These are phyloP conservation scores for Cephus nigrinus DNA, from an alignment of 2,888 invertebrate genomes.

Conservation along the genomic window DNA sequence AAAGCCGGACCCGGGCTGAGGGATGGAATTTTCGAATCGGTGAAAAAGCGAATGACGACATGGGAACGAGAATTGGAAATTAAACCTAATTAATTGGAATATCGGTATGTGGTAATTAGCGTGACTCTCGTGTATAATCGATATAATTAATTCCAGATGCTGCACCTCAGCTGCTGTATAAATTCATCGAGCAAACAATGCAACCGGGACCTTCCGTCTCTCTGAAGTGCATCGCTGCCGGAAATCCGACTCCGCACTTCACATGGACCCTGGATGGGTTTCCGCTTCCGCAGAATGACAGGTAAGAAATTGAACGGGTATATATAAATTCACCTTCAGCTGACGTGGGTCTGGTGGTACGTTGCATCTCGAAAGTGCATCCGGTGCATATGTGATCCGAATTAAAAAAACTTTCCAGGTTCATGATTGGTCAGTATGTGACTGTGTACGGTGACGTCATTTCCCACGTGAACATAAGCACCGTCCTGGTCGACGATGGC, in stretches of 20 bases:
- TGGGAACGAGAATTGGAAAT: background rate
- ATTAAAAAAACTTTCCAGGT: constrained; percentile 70
- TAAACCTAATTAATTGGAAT: background rate
- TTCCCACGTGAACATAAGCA: constrained; percentile 90
- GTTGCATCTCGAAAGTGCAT: background rate
- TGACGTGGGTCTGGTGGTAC: rapidly evolving
- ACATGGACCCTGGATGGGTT: constrained; percentile 92
- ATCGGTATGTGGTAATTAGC: background rate
- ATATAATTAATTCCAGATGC: constrained; percentile 74
- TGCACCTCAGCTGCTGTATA: constrained; percentile 88
- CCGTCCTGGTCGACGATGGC: constrained; percentile 89
- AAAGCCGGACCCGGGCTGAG: background rate
- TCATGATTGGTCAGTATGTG: constrained; percentile 91
- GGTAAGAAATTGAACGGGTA: constrained; percentile 62
- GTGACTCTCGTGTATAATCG: background rate
- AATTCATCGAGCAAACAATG: constrained; percentile 92
- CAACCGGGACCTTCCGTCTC: constrained; percentile 93
- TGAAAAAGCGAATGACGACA: background rate
- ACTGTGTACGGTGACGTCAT: constrained; percentile 93
- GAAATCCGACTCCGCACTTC: constrained; percentile 93
- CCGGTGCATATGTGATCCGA: too few species aligned
- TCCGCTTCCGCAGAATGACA: constrained; percentile 80
- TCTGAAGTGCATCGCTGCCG: constrained; percentile 93
- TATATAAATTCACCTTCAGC: background rate
- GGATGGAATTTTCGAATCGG: background rate